Evolutionary conservation across 2,888 invertebrate genomes (phyloP), one percentile per base, ranked within the genome.

Genomic region (Cremastinae sp.): DNA sequence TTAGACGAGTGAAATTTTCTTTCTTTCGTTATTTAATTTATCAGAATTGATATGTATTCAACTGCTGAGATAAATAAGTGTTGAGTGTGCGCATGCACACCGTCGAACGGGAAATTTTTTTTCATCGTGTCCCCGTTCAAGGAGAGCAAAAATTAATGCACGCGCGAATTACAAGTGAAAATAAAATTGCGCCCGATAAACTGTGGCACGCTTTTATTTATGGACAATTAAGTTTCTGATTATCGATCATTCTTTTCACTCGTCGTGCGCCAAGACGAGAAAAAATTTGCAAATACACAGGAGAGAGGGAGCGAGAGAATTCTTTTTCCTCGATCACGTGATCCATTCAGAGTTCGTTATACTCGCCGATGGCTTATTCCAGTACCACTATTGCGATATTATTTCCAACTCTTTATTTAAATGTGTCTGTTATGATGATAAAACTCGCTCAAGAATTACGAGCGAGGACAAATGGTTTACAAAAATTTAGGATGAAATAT

Each of bases 41-140:
- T 82, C 81, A 49, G 58, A 75, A 64, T 79, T 58, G 81, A 81
- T 69, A 69, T 81, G 79, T 82, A 84, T 83, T 83, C 80, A 79
- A 78, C 81, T 78, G 75, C 28, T 28, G 47, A n/a, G 43, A 41
- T 59, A 70, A 75, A 80, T 82, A 83, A 79, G 12, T 41, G 47
- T 49, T 12, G 69, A 54, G 61, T 54, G 28, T 28, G 5, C 5
- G 65, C 54, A 20, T 53, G 34, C 36, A 14, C 75, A 20, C 12
- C 43, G 53, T 59, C 36, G 16, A 59, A 45, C 53, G 20, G 49
- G 22, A 38, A 18, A 49, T 10, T 49, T 65, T 61, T 51, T 53
- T 28, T 12, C 20, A 56, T 18, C 7, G 5, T 8, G 9, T 28
- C 34, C 53, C 12, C 53, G 75, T 22, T 38, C 53, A 38, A 38